Evolutionary conservation across 2,113 vertebrate genomes (phyloP).

Genomic region (Laticauda laticaudata): DNA sequence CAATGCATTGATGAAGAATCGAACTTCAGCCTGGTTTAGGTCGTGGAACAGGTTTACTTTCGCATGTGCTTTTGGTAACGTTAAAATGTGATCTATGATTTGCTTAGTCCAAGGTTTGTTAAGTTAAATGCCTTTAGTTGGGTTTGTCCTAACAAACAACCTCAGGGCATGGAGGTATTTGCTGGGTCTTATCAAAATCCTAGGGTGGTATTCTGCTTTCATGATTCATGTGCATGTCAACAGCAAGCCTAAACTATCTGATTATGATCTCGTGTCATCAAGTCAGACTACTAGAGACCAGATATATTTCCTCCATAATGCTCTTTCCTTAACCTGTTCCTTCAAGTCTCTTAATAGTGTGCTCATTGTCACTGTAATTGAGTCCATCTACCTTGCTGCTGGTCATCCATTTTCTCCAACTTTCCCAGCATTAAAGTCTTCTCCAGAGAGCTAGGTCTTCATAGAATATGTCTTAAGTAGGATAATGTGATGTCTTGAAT

Average conservation of each 20-base stretch:
- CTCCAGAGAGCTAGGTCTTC: neutral
- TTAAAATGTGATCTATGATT: neutral
- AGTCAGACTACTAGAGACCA: neutral
- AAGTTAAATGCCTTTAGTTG: neutral
- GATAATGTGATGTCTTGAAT: neutral
- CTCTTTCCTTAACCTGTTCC: neutral
- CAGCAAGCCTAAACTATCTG: neutral
- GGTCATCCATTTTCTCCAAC: neutral
- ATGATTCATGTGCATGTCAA: neutral
- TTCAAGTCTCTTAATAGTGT: neutral
- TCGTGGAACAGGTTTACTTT: neutral
- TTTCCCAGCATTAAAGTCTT: neutral
- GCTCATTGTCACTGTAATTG: neutral
- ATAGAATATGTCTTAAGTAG: neutral
- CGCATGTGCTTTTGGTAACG: neutral
- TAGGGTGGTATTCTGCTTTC: neutral
- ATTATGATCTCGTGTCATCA: neutral
- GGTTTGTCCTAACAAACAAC: neutral
- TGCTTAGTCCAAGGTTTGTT: neutral
- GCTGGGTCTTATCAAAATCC: neutral
- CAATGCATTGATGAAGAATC: neutral
- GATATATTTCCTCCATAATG: neutral
- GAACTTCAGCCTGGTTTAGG: neutral
- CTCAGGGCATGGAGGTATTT: neutral
- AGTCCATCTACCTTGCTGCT: neutral